Percentiles rank a stretch among this genome's conserved stretches.
Evolutionary conservation across 1,140 invertebrate genomes (phyloP).

Genomic region (Cepaea nemoralis): DNA sequence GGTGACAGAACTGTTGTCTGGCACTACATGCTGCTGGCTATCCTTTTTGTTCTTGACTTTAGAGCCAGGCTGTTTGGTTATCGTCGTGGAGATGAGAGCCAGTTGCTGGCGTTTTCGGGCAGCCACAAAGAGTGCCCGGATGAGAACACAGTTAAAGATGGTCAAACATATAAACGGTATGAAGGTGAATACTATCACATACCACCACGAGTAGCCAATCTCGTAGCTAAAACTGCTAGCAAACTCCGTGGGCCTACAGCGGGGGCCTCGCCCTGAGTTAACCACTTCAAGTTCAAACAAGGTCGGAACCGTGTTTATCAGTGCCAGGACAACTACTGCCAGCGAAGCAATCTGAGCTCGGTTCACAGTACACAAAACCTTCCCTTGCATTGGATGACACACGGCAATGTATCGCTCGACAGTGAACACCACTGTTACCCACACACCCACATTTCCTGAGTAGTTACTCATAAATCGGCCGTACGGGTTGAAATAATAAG

Average conservation of each 20-base stretch:
- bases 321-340: slow-evolving; percentile 45
- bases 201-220: slow-evolving; percentile 78
- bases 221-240: slow-evolving; percentile 75
- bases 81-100: slow-evolving; percentile 65
- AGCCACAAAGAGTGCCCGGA: slow-evolving; percentile 78
- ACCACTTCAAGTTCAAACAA: slow-evolving; percentile 61
- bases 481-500: slow-evolving; percentile 72
- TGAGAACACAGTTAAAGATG: slow-evolving; percentile 81
- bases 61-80: neutral
- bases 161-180: slow-evolving; percentile 78
- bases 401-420: slow-evolving; percentile 84
- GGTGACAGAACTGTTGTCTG: neutral
- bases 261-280: slow-evolving; percentile 59
- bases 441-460: slow-evolving; percentile 80
- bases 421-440: slow-evolving; percentile 84
- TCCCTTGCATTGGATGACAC: slow-evolving; percentile 82
- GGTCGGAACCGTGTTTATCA: slow-evolving; percentile 58
- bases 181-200: slow-evolving; percentile 77
- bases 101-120: slow-evolving; percentile 74
- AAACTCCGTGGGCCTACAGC: slow-evolving; percentile 46
- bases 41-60: neutral
- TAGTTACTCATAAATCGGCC: slow-evolving; percentile 78
- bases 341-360: slow-evolving; percentile 56
- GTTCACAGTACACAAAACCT: slow-evolving; percentile 79
- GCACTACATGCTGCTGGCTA: neutral